Conservation (phyloP, 2,797 vertebrate species). For the Serranus cabrilla region DNA sequence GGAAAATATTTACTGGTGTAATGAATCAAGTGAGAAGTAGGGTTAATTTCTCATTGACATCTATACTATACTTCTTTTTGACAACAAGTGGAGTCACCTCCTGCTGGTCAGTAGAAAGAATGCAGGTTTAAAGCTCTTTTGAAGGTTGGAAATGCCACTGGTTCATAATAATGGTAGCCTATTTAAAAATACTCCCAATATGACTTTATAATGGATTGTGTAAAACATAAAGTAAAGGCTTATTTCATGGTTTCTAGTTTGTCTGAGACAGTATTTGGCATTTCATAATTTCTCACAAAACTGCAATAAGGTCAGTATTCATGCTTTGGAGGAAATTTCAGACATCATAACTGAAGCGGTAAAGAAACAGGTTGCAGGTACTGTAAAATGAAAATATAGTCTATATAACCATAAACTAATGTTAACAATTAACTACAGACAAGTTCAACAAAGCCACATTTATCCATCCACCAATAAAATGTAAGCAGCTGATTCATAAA, state of each 20-base stretch:
- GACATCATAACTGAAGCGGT: background rate
- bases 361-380: background rate
- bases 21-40: no score
- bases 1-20: no score
- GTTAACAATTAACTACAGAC: background rate
- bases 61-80: no score
- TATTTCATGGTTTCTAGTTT: background rate
- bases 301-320: background rate
- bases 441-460: conserved; percentile 31
- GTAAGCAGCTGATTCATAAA: conserved; percentile 49
- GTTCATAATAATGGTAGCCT: background rate
- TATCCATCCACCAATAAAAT: conserved; percentile 16
- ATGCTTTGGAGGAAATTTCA: background rate
- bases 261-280: background rate
- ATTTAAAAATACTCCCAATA: background rate
- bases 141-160: background rate
- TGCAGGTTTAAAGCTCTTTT: no score
- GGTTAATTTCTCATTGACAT: no score
- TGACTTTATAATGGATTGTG: background rate
- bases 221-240: background rate
- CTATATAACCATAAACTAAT: background rate
- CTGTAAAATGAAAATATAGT: background rate
- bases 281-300: background rate
- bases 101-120: no score
- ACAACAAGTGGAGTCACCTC: no score